Evolutionary conservation across 2,888 invertebrate genomes (phyloP), one percentile per base, ranked within the genome.

Genomic region (Melinaea menophilus): DNA sequence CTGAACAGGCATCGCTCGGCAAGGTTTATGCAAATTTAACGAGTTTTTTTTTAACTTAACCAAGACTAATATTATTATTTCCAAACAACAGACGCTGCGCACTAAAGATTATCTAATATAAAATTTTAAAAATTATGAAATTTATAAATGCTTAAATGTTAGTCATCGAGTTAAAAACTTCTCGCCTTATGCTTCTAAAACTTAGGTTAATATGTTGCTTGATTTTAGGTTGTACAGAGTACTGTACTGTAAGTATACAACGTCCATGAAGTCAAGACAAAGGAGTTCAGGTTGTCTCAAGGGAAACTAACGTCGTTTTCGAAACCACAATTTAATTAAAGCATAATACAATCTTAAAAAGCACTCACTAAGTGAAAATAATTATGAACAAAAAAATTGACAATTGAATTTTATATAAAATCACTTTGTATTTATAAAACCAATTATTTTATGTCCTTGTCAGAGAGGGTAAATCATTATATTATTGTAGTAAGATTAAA

Each of bases 1-100:
- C 78, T 81, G 80, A 79, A 81, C 79, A 76, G 75, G 77, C 41
- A 2, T 41, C 9, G 78, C 79, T 77, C 72, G 76, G 77, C 79
- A 77, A 84, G 86, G 85, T 85, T 88, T 89, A 90, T 88, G 89
- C 78, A 85, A 89, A 90, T 89, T 86, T 84, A 77, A 82, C 82
- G 83, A 81, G 74, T 79, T 70, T 82, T 86, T 86, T 87, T 85
- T 79, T 84, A 86, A 83, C 88, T 85, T 22, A 22, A 71, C 80
- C 79, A 79, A 83, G 78, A 81, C 80, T 82, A 67, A 82, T 84
- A 84, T 85, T 87, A 84, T 87, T 86, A 84, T 86, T 86, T 85
- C 79, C 78, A 78, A 87, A 86, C 85, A 87, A 81, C 83, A 73
- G 78, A 76, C 80, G 79, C 74, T 73, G 75, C 71, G 72, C 73